Conservation (phyloP, 2,797 vertebrate species). For the Capromys pilorides region DNA sequence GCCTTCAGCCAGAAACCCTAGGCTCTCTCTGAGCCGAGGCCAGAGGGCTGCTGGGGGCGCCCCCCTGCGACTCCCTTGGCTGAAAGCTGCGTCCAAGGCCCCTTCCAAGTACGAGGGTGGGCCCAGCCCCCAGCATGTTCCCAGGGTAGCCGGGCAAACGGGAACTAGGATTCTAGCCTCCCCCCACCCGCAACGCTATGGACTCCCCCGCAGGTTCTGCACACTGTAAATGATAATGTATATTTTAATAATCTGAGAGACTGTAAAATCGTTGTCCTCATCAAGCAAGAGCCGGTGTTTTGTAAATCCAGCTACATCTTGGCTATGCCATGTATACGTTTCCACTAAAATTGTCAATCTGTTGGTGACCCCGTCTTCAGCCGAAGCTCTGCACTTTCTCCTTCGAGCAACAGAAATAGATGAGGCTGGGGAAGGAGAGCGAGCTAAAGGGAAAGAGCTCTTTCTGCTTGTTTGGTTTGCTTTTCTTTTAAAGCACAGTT, state of each 20-base stretch:
- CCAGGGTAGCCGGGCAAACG: background rate
- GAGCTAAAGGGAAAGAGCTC: slow-evolving; percentile 53
- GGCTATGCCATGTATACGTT: slow-evolving; percentile 70
- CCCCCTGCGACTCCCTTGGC: slow-evolving; percentile 39
- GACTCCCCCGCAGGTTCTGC: slow-evolving; percentile 38
- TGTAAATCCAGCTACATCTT: slow-evolving; percentile 43
- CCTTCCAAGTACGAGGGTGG: background rate
- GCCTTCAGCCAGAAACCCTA: slow-evolving; percentile 85
- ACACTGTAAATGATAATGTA: slow-evolving; percentile 49
- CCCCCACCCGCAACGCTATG: background rate
- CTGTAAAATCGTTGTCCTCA: slow-evolving; percentile 40
- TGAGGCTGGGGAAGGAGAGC: background rate
- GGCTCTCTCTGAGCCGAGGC: slow-evolving; percentile 76
- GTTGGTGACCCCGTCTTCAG: slow-evolving; percentile 64
- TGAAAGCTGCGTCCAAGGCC: background rate
- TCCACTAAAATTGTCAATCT: slow-evolving; percentile 68
- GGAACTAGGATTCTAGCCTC: slow-evolving; percentile 51
- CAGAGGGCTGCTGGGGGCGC: slow-evolving; percentile 52
- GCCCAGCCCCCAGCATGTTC: slow-evolving; percentile 48
- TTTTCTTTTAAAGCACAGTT: slow-evolving; percentile 66
- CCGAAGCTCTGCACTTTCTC: background rate
- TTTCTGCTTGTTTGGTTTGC: slow-evolving; percentile 33
- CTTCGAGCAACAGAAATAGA: slow-evolving; percentile 47
- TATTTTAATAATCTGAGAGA: slow-evolving; percentile 38
- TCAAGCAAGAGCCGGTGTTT: slow-evolving; percentile 36